Conservation (phyloP, 2,888 invertebrate genomes). For the Platycnemis pennipes region DNA sequence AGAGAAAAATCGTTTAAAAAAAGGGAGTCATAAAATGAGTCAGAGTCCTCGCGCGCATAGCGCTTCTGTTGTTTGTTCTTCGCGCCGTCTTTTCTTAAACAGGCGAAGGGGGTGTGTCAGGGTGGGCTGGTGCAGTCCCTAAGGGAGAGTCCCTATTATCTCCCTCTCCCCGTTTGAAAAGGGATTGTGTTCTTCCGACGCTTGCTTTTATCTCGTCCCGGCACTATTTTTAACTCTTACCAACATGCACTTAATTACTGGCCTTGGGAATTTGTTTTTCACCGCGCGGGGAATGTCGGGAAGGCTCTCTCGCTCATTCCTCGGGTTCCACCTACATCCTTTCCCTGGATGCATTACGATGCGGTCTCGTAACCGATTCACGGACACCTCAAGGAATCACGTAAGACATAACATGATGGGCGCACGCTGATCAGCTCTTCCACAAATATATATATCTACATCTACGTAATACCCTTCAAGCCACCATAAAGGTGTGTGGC, state of each 20-base stretch:
- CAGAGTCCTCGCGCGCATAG: not conserved
- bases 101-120: not conserved
- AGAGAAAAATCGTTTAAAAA: not conserved
- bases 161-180: not conserved
- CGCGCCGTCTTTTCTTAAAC: not conserved
- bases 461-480: too few species aligned
- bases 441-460: too few species aligned
- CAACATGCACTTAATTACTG: not conserved
- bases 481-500: too few species aligned
- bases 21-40: not conserved
- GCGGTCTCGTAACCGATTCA: not conserved
- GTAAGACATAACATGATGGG: not conserved
- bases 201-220: not conserved
- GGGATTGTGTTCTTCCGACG: not conserved
- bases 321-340: not conserved
- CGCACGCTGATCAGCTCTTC: too few species aligned
- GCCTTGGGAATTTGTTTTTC: constrained; percentile 27
- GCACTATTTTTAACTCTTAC: not conserved
- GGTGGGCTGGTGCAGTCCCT: not conserved
- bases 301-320: not conserved
- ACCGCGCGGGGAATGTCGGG: not conserved
- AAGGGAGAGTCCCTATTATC: not conserved
- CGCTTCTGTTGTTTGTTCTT: not conserved
- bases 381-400: not conserved
- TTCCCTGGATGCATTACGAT: not conserved